phyloP scores from a whole-genome alignment of 2,113 vertebrate genomes.

The Bujurquina vittata region DNA sequence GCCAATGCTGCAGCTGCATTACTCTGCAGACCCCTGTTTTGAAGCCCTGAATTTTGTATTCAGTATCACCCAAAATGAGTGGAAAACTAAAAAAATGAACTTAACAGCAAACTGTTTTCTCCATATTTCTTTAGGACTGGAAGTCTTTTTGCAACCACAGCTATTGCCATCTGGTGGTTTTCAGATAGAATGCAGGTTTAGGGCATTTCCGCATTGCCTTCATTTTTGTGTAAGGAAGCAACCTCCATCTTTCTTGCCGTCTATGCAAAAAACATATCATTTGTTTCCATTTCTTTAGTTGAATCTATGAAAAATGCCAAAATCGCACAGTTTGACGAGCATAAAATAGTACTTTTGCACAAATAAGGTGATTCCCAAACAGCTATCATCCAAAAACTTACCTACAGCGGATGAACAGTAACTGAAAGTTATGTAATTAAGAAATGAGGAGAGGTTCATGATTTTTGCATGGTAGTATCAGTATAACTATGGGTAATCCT shows the following conservation, averaged over 20 bases:
- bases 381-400: neutral
- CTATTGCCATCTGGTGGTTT: neutral
- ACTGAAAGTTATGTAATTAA: neutral
- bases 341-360: no score
- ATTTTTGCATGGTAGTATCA: no score
- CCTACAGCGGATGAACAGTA: neutral
- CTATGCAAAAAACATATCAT: neutral
- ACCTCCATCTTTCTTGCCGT: neutral
- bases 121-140: neutral
- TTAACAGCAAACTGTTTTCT: neutral
- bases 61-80: neutral
- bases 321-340: neutral
- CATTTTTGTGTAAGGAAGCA: neutral
- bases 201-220: neutral
- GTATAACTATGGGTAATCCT: no score
- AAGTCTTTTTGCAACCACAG: neutral
- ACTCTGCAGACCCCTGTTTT: neutral
- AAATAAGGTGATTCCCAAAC: neutral
- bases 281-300: neutral
- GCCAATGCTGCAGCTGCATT: no score
- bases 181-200: neutral
- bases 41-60: neutral
- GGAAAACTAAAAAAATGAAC: neutral
- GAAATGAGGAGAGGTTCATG: no score
- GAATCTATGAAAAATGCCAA: neutral